These are phyloP conservation scores for Nemotelus nigrinus DNA, from an alignment of 2,888 invertebrate species.

Conservation along the genomic window DNA sequence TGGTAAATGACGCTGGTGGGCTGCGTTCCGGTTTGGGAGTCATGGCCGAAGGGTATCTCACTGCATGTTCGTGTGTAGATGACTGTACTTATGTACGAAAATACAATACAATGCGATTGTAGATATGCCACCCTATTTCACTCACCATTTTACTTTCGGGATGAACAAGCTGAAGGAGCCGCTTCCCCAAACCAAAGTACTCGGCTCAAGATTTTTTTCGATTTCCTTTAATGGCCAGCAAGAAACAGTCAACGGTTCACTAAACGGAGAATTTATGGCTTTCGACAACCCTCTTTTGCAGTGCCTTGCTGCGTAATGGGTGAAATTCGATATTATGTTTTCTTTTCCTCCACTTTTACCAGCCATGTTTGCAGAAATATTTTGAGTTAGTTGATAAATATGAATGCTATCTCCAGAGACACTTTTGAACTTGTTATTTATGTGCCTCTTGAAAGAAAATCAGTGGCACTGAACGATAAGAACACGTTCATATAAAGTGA, in stretches of 20 bases:
- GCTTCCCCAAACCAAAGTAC: conserved; percentile 24
- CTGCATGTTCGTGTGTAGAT: neutral
- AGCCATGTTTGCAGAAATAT: conserved; percentile 43
- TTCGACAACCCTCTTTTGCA: conserved; percentile 33
- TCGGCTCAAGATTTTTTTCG: conserved; percentile 15
- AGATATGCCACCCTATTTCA: neutral
- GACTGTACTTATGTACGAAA: conserved; percentile 10
- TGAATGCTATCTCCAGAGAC: conserved; percentile 32
- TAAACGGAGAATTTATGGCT: conserved; percentile 49
- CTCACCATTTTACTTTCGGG: neutral
- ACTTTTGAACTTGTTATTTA: conserved; percentile 17
- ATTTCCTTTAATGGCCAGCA: conserved; percentile 30
- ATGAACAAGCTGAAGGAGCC: neutral
- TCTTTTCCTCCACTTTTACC: neutral
- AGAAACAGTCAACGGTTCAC: conserved; percentile 47
- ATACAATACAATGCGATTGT: neutral
- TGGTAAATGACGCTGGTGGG: neutral
- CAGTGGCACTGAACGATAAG: no score
- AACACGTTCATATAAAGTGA: no score
- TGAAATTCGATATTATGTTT: conserved; percentile 47
- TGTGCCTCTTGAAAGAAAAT: conserved; percentile 14
- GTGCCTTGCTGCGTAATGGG: conserved; percentile 28
- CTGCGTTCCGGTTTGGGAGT: neutral
- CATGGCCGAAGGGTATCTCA: conserved; percentile 24
- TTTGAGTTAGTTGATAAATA: conserved; percentile 50